phyloP scores from a whole-genome alignment of 1,140 invertebrate species.

The Zaprionus capensis region DNA sequence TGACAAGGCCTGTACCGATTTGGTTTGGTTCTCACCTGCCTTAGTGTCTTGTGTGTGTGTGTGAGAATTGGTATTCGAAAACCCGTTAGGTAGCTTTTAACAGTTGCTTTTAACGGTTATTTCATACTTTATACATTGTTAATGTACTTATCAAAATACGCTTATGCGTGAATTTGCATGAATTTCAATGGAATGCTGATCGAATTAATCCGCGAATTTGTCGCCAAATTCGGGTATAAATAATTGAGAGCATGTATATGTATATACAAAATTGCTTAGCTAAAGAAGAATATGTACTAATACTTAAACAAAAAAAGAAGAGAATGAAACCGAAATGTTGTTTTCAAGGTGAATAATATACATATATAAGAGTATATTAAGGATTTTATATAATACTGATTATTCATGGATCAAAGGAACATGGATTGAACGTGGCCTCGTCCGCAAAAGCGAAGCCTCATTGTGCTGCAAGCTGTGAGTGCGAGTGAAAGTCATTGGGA shows the following conservation, averaged over 20 bases:
- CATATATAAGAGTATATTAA: no score
- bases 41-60: slow-evolving; percentile 4
- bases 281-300: slow-evolving; percentile 10
- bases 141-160: slow-evolving; percentile 3
- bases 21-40: neutral
- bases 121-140: slow-evolving; percentile 19
- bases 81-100: slow-evolving; percentile 22
- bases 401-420: no score
- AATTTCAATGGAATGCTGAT: slow-evolving; percentile 39
- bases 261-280: neutral
- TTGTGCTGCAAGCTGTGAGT: no score
- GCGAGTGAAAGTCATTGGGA: no score
- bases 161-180: slow-evolving; percentile 22
- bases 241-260: slow-evolving; percentile 2
- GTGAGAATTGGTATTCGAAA: slow-evolving; percentile 25
- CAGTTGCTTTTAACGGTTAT: slow-evolving; percentile 47
- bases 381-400: no score
- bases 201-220: slow-evolving; percentile 28
- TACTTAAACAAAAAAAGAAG: slow-evolving; percentile 25
- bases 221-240: slow-evolving; percentile 33
- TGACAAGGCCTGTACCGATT: neutral
- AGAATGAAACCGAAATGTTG: neutral
- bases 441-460: no score
- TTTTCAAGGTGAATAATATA: neutral
- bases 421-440: no score